Percentiles rank a stretch among this genome's conserved stretches.
These are phyloP conservation scores for Mercenaria mercenaria DNA, from an alignment of 1,140 invertebrate species.

Conservation along the genomic window DNA sequence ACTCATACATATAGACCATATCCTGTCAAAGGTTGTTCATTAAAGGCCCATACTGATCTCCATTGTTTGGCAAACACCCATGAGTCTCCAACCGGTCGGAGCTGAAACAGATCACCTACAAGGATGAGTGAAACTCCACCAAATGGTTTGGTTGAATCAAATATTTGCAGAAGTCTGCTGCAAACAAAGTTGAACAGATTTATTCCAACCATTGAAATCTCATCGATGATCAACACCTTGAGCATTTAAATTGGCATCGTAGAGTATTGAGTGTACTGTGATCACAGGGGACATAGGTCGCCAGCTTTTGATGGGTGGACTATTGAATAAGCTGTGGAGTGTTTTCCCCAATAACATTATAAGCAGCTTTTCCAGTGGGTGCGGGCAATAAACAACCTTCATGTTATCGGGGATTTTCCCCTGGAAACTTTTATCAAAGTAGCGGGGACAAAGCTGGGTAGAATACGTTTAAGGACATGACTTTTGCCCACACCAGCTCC, in stretches of 20 bases:
- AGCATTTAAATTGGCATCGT: constrained; percentile 17
- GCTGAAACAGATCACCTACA: constrained; percentile 23
- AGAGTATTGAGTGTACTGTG: constrained; percentile 41
- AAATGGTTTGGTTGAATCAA: background rate
- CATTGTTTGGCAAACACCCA: constrained; percentile 2
- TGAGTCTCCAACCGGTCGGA: constrained; percentile 26
- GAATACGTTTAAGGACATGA: constrained; percentile 49
- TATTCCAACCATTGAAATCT: constrained; percentile 64
- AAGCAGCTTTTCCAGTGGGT: constrained; percentile 70
- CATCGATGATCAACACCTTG: constrained; percentile 42
- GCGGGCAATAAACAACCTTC: constrained; percentile 65
- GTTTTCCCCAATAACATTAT: constrained; percentile 51
- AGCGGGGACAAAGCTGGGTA: constrained; percentile 64
- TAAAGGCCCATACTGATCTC: background rate
- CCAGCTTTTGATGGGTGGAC: constrained; percentile 48
- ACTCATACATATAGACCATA: constrained; percentile 10
- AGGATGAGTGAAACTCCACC: background rate
- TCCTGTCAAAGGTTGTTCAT: background rate
- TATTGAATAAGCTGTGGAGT: constrained; percentile 56
- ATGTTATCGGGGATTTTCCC: constrained; percentile 68
- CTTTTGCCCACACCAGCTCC: constrained; percentile 70
- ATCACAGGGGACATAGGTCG: constrained; percentile 9
- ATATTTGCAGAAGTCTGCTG: background rate
- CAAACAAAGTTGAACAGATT: constrained; percentile 59
- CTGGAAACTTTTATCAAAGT: constrained; percentile 59